Percentiles rank a stretch among this genome's conserved stretches.
Conservation (phyloP, 2,797 vertebrate species). For the Trichosurus vulpecula region DNA sequence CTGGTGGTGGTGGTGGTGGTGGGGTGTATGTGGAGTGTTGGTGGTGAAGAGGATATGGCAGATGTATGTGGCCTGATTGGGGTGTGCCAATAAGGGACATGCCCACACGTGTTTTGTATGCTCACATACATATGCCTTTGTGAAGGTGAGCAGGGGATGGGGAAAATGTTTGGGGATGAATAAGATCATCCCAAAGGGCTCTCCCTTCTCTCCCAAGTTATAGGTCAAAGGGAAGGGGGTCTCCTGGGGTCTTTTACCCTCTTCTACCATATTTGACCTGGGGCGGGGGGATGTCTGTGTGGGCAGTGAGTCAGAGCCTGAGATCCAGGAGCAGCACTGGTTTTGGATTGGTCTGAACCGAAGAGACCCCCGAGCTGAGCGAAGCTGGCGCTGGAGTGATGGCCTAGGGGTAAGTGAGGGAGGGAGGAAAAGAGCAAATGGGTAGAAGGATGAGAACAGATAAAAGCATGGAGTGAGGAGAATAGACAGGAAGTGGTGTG, state of each 20-base stretch:
- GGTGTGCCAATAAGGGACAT: not conserved
- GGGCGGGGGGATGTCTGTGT: not conserved
- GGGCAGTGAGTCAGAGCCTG: constrained; percentile 87
- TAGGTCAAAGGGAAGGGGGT: not conserved
- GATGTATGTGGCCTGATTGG: not conserved
- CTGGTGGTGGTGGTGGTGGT: not conserved
- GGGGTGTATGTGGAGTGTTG: not conserved
- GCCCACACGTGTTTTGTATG: not conserved
- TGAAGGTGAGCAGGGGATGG: not conserved
- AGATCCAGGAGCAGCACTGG: constrained; percentile 96
- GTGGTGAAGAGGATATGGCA: not conserved
- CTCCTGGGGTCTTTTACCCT: not conserved
- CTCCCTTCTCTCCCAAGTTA: not conserved
- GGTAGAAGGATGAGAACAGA: not conserved
- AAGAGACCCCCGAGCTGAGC: constrained; percentile 88
- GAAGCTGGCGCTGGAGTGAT: constrained; percentile 96
- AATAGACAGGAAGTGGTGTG: too few relatives aligned
- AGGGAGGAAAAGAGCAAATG: not conserved
- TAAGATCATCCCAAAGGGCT: not conserved
- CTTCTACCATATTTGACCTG: not conserved
- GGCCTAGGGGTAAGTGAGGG: constrained; percentile 90
- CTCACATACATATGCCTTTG: not conserved
- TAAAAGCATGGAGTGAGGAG: not conserved
- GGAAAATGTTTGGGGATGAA: not conserved
- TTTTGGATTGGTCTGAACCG: constrained; percentile 98